Conservation (phyloP, 1,140 invertebrate genomes). For the Stegodyphus mimosarum region DNA sequence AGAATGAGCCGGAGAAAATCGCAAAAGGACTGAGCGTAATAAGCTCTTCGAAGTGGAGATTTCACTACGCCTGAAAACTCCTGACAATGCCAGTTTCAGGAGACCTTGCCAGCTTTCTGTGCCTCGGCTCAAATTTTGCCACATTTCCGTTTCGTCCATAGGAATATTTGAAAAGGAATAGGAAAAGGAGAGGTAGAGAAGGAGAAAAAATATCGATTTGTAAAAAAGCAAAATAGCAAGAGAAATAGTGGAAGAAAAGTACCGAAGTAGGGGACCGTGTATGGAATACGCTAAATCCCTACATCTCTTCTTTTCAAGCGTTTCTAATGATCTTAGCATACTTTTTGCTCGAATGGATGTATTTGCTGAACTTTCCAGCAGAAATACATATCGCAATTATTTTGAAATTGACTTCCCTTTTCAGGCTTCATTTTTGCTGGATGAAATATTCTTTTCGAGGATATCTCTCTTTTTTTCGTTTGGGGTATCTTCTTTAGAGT, state of each 20-base stretch:
- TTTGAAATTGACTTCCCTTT: background rate
- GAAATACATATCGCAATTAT: conserved; percentile 41
- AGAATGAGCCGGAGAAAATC: background rate
- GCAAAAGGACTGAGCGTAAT: conserved; percentile 42
- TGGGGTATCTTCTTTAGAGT: too few species aligned
- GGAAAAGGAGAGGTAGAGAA: conserved; percentile 12
- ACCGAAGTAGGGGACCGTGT: conserved; percentile 9
- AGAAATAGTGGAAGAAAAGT: background rate
- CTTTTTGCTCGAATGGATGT: conserved; percentile 28
- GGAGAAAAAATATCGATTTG: background rate
- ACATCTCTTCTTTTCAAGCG: conserved; percentile 29
- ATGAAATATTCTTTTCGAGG: too few species aligned
- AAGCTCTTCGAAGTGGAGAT: conserved; percentile 38
- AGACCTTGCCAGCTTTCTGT: conserved; percentile 16
- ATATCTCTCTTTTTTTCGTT: too few species aligned
- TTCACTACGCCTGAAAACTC: conserved; percentile 41
- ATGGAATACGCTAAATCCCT: conserved; percentile 31
- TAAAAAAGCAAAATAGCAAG: conserved; percentile 3
- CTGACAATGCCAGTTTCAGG: conserved; percentile 51
- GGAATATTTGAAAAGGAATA: conserved; percentile 37
- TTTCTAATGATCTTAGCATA: conserved; percentile 54
- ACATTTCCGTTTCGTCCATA: conserved; percentile 37
- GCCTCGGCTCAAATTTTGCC: conserved; percentile 43
- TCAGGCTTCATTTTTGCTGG: too few species aligned
- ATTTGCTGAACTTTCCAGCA: conserved; percentile 28